Evolutionary conservation across 2,797 vertebrate genomes (phyloP).

Genomic region (Peromyscus melanophrys): DNA sequence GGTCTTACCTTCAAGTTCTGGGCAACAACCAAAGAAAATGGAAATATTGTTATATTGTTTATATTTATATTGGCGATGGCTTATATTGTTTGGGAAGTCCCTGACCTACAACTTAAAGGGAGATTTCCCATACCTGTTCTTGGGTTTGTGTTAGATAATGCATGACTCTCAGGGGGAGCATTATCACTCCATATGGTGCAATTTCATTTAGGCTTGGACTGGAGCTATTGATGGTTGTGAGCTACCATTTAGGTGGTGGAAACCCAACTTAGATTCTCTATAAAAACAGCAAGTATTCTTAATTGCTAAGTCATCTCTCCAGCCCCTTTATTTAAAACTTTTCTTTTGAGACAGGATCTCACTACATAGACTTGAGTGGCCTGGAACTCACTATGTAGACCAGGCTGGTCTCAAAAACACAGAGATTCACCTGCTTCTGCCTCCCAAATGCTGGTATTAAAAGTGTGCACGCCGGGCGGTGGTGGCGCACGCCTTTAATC

Average conservation of each 20-base stretch:
- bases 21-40: neutral
- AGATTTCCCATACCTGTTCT: neutral
- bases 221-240: neutral
- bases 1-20: neutral
- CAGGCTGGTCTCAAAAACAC: neutral
- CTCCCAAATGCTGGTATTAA: neutral
- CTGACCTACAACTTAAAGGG: neutral
- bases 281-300: neutral
- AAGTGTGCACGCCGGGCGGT: neutral
- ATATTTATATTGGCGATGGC: neutral
- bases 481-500: too few relatives aligned
- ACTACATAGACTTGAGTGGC: neutral
- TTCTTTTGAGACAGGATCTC: neutral
- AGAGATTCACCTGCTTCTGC: neutral
- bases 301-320: neutral
- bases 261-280: neutral
- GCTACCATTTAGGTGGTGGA: neutral
- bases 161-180: too few relatives aligned
- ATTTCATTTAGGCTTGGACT: neutral
- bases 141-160: neutral
- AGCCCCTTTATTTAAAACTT: neutral
- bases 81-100: neutral
- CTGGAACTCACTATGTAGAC: neutral
- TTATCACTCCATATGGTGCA: neutral
- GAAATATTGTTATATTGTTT: neutral